Conservation (phyloP, 2,888 invertebrate genomes). For the Zaprionus obscuricornis region DNA sequence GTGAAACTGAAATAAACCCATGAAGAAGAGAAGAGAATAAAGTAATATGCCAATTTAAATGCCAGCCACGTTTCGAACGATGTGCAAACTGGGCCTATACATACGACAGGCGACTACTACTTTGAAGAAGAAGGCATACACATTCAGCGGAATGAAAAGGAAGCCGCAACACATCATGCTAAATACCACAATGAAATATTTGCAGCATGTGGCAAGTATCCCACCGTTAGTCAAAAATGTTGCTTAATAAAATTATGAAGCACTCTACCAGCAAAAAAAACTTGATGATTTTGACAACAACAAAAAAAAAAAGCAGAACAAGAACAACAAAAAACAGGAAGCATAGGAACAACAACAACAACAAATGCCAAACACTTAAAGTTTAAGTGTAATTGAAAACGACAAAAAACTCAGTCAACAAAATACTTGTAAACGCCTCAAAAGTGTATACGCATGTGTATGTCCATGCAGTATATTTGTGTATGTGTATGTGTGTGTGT, state of each 20-base stretch:
- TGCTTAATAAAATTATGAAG: slow-evolving; percentile 62
- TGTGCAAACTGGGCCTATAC: slow-evolving; percentile 62
- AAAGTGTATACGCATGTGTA: no score
- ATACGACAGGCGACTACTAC: slow-evolving; percentile 9
- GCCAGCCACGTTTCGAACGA: slow-evolving; percentile 64
- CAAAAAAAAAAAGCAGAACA: not conserved
- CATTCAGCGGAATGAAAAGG: no score
- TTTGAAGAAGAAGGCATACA: no score
- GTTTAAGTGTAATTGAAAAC: slow-evolving; percentile 67
- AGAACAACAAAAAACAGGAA: not conserved
- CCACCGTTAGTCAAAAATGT: slow-evolving; percentile 36
- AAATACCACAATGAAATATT: slow-evolving; percentile 46
- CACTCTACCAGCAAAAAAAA: slow-evolving; percentile 41
- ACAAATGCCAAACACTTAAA: slow-evolving; percentile 49
- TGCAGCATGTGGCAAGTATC: slow-evolving; percentile 62
- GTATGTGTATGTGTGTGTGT: slow-evolving; percentile 9
- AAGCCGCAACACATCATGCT: slow-evolving; percentile 34
- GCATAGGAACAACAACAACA: slow-evolving; percentile 8
- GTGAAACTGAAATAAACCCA: slow-evolving; percentile 31
- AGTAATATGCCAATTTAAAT: slow-evolving; percentile 56
- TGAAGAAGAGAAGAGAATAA: slow-evolving; percentile 13
- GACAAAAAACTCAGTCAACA: slow-evolving; percentile 31
- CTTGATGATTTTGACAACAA: slow-evolving; percentile 37
- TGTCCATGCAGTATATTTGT: not conserved
- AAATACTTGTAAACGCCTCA: slow-evolving; percentile 20